Evolutionary conservation across 2,888 invertebrate genomes (phyloP).

Genomic region (Yponomeuta evonymella): DNA sequence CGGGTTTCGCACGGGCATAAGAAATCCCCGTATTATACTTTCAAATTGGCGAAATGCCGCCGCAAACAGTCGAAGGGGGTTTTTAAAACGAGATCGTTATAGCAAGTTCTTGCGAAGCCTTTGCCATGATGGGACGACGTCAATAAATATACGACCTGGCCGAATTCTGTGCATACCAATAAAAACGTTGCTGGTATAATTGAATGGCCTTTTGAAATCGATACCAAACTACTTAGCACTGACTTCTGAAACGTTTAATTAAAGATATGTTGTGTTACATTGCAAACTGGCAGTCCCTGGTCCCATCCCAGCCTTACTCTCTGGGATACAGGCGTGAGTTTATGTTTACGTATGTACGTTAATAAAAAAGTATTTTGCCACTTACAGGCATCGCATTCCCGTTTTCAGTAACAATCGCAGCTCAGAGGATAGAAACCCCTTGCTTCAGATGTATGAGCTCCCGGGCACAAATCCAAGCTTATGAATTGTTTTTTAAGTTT

Average conservation of each 20-base stretch:
- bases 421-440: no score
- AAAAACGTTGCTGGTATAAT: background rate
- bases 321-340: no score
- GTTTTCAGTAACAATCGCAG: no score
- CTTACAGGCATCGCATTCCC: no score
- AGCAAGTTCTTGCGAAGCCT: slow-evolving; percentile 36
- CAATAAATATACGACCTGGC: slow-evolving; percentile 1
- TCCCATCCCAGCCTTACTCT: no score
- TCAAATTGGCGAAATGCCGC: slow-evolving; percentile 54
- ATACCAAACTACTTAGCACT: background rate
- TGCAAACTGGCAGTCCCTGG: no score
- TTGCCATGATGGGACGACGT: slow-evolving; percentile 3
- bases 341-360: no score
- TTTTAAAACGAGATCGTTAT: slow-evolving; percentile 50
- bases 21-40: slow-evolving; percentile 63
- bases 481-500: no score
- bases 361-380: no score
- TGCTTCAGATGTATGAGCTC: no score
- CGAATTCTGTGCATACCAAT: background rate
- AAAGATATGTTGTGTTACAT: background rate
- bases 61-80: slow-evolving; percentile 34
- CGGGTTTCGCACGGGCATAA: slow-evolving; percentile 29
- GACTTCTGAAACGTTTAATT: background rate
- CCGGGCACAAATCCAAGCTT: no score
- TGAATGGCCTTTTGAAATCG: slow-evolving; percentile 3